A percentile compares a stretch with the other conserved stretches of the same genome.
Conservation (phyloP, 2,888 invertebrate species). For the Chesias legatella region DNA sequence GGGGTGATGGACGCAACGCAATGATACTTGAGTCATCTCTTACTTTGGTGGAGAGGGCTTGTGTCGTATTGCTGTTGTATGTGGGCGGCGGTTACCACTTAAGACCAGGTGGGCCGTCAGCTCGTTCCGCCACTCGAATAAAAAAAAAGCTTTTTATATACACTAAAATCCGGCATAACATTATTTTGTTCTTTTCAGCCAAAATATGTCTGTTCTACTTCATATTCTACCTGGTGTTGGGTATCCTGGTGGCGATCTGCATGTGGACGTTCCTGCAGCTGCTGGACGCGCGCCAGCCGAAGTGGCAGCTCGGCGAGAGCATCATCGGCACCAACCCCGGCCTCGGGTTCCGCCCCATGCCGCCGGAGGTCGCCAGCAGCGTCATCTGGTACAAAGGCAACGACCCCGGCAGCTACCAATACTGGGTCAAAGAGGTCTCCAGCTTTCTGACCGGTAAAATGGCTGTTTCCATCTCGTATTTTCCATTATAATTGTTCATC, state of each 20-base stretch:
- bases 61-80: no score
- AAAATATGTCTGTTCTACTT: conserved; percentile 98
- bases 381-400: conserved; percentile 96
- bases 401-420: conserved; percentile 85
- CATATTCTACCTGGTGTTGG: conserved; percentile 94
- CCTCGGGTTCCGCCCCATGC: conserved; percentile 96
- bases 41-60: no score
- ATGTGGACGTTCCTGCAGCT: conserved; percentile 97
- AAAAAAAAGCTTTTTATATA: no score
- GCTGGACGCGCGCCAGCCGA: conserved; percentile 92
- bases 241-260: conserved; percentile 95
- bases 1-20: no score
- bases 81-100: no score
- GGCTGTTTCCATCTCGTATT: no score
- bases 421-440: conserved; percentile 89
- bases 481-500: no score
- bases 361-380: conserved; percentile 93
- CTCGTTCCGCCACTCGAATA: no score
- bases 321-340: conserved; percentile 98
- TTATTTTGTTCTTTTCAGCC: conserved; percentile 79
- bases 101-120: no score
- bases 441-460: conserved; percentile 88
- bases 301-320: conserved; percentile 91
- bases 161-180: background rate
- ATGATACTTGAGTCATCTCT: no score